These are phyloP conservation scores for Zootermopsis nevadensis DNA, from an alignment of 2,888 invertebrate genomes.

Conservation along the genomic window DNA sequence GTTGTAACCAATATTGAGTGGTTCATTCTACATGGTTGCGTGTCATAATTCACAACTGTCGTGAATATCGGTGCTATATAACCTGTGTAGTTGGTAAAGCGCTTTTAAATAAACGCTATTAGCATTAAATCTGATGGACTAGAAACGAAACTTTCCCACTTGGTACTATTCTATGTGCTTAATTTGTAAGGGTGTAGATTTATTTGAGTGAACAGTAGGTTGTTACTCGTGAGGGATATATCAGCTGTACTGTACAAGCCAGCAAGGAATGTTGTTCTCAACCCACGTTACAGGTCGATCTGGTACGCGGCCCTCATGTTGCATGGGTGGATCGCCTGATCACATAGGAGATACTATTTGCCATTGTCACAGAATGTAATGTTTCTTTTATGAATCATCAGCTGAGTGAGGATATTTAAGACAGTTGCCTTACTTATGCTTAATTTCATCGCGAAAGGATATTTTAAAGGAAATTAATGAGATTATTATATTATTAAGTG, in stretches of 20 bases:
- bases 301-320: slow-evolving; percentile 31
- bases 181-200: slow-evolving; percentile 17
- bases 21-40: too few species aligned
- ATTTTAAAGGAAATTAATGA: too few species aligned
- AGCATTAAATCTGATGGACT: too few species aligned
- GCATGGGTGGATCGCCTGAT: background rate
- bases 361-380: background rate
- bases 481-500: too few species aligned
- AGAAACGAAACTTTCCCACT: background rate
- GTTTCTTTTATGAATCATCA: background rate
- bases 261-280: background rate
- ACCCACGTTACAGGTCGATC: slow-evolving; percentile 6
- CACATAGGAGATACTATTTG: background rate
- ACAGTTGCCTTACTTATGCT: background rate
- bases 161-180: background rate
- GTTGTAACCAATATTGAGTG: too few species aligned
- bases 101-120: too few species aligned
- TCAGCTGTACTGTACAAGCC: background rate
- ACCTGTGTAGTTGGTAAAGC: too few species aligned
- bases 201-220: background rate
- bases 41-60: too few species aligned
- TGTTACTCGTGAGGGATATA: slow-evolving; percentile 12
- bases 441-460: too few species aligned
- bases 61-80: too few species aligned
- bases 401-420: background rate